Conservation (phyloP, 2,113 vertebrate species). For the Microtus oregoni region DNA sequence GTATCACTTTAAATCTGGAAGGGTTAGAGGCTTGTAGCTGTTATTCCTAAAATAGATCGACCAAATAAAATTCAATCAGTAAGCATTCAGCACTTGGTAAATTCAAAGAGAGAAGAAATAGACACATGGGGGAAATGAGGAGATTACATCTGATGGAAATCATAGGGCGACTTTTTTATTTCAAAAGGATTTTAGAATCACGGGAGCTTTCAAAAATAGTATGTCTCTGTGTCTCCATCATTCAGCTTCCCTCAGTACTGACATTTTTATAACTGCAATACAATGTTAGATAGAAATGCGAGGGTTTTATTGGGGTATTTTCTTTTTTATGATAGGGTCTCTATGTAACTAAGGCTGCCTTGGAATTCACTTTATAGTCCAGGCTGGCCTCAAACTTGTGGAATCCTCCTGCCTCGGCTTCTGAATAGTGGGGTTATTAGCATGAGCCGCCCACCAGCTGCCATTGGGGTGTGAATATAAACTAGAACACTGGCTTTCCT, state of each 20-base stretch:
- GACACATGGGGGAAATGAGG: constrained; percentile 44
- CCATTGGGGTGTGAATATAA: background rate
- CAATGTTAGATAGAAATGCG: background rate
- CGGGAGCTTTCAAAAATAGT: constrained; percentile 41
- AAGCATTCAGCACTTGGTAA: constrained; percentile 16
- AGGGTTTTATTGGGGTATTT: background rate
- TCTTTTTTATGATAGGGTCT: background rate
- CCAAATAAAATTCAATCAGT: constrained; percentile 38
- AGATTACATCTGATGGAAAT: constrained; percentile 28
- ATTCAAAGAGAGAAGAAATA: constrained; percentile 42
- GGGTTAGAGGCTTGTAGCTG: background rate
- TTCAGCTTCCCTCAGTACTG: background rate
- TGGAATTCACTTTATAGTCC: background rate
- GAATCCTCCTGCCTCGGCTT: background rate
- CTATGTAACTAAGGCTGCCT: background rate
- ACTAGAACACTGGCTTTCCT: background rate
- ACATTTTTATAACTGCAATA: background rate
- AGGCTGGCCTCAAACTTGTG: background rate
- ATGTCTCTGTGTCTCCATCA: background rate
- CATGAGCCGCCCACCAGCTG: background rate
- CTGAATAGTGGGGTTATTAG: background rate
- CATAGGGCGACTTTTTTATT: constrained; percentile 41
- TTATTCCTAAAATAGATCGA: constrained; percentile 44
- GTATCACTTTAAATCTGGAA: constrained; percentile 43
- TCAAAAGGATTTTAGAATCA: constrained; percentile 57